Evolutionary conservation across 2,113 vertebrate genomes (phyloP).

Genomic region (Bos taurus): ARS-UCD2.0 NC_037329.1:99868501-99869000

Average conservation of each 20-base stretch:
- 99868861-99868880: background rate
- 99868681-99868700: background rate
- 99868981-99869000: constrained; percentile 31
- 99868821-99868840: background rate
- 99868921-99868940: background rate
- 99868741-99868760: background rate
- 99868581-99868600: background rate
- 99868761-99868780: background rate
- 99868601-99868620: background rate
- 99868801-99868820: background rate
- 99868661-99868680: background rate
- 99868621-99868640: background rate
- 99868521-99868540: background rate
- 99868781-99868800: background rate
- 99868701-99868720: background rate
- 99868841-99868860: background rate
- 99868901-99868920: constrained; percentile 14
- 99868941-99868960: constrained; percentile 20
- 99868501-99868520: background rate
- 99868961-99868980: constrained; percentile 33
- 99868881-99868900: constrained; percentile 10
- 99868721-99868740: background rate
- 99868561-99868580: background rate
- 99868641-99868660: background rate
- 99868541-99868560: background rate